Evolutionary conservation across 1,140 invertebrate species (phyloP).

Genomic region (Druon quercuslanigerum): DNA sequence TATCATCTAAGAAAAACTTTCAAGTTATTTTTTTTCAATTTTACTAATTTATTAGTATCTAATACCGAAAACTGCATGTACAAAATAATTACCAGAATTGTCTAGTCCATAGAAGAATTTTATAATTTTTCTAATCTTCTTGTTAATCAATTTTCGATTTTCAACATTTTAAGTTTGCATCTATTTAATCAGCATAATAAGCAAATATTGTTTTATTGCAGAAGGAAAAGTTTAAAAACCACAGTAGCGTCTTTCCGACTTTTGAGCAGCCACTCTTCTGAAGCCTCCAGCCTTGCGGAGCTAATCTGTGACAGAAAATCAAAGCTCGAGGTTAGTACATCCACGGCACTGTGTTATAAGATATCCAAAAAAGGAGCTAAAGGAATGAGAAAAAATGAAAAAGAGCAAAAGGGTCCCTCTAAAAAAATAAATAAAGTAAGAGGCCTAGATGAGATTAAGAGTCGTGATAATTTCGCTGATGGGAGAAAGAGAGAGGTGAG

Average conservation of each 20-base stretch:
- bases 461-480: constrained; percentile 44
- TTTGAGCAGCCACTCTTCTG: neutral
- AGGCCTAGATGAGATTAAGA: constrained; percentile 35
- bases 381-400: constrained; percentile 6
- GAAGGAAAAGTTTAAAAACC: neutral
- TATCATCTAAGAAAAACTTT: too few relatives aligned
- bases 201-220: too few relatives aligned
- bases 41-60: too few relatives aligned
- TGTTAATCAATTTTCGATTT: too few relatives aligned
- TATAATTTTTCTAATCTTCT: too few relatives aligned
- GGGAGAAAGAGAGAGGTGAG: constrained; percentile 47
- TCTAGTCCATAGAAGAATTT: too few relatives aligned
- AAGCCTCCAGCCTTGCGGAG: neutral
- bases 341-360: constrained; percentile 22
- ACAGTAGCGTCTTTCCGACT: neutral
- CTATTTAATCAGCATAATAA: too few relatives aligned
- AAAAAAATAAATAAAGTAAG: neutral
- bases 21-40: too few relatives aligned
- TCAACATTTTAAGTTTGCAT: too few relatives aligned
- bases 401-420: neutral
- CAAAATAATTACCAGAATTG: too few relatives aligned
- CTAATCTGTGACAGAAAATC: constrained; percentile 25
- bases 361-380: neutral
- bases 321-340: constrained; percentile 15
- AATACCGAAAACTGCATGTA: too few relatives aligned